Evolutionary conservation across 53 echinoderm and acorn worm genomes (phyloP).

Genomic region (Mesocentrotus franciscanus): DNA sequence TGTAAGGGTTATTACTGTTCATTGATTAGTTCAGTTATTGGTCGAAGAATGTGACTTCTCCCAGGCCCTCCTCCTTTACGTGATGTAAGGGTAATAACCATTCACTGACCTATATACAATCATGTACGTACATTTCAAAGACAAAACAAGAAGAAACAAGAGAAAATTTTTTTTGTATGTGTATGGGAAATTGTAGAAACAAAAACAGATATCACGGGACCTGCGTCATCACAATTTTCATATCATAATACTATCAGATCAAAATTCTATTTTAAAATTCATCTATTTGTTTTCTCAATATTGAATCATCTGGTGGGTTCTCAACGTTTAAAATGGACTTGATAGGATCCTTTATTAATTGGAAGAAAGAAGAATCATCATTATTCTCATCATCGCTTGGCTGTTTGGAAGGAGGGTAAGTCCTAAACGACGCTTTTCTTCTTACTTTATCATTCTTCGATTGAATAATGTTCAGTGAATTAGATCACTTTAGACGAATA

Average conservation of each 20-base stretch:
- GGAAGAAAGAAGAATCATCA: neutral
- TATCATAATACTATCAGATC: neutral
- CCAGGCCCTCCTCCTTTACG: too few relatives aligned
- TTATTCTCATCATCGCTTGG: neutral
- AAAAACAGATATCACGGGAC: neutral
- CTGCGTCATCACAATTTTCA: neutral
- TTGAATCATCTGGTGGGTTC: conserved; percentile 15
- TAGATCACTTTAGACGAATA: neutral
- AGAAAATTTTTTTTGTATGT: too few relatives aligned
- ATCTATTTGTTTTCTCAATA: conserved; percentile 3
- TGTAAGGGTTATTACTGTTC: too few relatives aligned
- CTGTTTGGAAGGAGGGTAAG: conserved; percentile 30
- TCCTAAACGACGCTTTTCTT: neutral
- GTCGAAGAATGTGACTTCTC: too few relatives aligned
- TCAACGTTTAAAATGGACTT: neutral
- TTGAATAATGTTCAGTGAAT: neutral
- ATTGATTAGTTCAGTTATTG: too few relatives aligned
- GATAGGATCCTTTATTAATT: neutral
- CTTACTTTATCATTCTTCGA: neutral
- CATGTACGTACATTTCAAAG: neutral
- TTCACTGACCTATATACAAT: too few relatives aligned
- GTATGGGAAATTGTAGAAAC: too few relatives aligned
- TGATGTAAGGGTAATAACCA: too few relatives aligned
- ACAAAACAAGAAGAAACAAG: neutral
- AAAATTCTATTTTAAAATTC: conserved; percentile 22